A percentile compares a stretch with the other conserved stretches of the same genome.
Conservation (phyloP, 2,113 vertebrate genomes). For the Rhea americana region DNA sequence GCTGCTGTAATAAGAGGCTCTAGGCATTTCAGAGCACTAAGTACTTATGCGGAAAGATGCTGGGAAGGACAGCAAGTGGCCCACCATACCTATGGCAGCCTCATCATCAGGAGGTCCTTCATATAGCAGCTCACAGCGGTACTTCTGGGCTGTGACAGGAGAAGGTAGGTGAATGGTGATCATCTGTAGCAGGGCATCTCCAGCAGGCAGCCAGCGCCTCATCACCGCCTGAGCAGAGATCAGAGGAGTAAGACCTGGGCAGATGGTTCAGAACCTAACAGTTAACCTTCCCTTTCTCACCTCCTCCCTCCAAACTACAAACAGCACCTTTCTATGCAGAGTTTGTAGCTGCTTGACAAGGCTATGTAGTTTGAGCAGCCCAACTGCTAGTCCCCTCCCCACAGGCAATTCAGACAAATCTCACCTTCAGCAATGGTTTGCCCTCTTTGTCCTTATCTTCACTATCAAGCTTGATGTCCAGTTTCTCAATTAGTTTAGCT, state of each 20-base stretch:
- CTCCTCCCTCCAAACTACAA: background rate
- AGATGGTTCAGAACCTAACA: background rate
- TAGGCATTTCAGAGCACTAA: fast-evolving
- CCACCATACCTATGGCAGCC: conserved; percentile 87
- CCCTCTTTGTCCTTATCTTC: conserved; percentile 95
- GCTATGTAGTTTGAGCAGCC: fast-evolving
- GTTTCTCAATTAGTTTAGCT: conserved; percentile 87
- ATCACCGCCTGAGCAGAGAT: conserved; percentile 84
- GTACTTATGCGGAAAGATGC: background rate
- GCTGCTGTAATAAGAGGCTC: background rate
- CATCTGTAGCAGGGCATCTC: conserved; percentile 96
- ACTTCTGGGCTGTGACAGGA: conserved; percentile 93
- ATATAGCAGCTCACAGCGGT: conserved; percentile 94
- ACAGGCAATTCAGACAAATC: fast-evolving
- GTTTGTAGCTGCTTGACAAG: background rate
- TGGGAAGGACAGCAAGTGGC: background rate
- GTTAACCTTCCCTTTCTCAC: background rate
- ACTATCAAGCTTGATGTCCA: conserved; percentile 90
- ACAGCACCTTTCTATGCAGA: background rate
- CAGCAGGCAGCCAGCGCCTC: conserved; percentile 94
- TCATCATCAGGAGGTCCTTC: conserved; percentile 94
- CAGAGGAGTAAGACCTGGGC: background rate
- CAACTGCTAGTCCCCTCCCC: background rate
- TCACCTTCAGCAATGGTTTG: conserved; percentile 90
- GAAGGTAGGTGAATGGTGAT: conserved; percentile 97